Base-by-base conservation (phyloP, 2,113 vertebrate species). In the Danionella cerebrum region DNA sequence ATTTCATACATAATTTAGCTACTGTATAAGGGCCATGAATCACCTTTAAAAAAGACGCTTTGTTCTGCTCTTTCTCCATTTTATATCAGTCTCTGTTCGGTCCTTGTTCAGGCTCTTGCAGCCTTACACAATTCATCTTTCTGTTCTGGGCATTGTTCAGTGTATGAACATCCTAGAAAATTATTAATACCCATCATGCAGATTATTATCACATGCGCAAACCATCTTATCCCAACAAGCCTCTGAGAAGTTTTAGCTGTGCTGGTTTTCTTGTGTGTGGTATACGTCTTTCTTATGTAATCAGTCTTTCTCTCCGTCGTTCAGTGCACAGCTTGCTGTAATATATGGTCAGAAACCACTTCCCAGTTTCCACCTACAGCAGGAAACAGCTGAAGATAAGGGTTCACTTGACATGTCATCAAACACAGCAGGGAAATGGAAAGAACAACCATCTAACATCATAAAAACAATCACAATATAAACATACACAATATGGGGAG, bases 111-210 rank as follows among this genome's bases (percentile, higher is more conserved):
- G 44, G 22, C 14, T 9, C 35, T 18, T 14, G 8, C 18, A 8
- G 57, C 31, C 4, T 65, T 21, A 11, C 25, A 22, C 9, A 47
- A 63, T 70, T 70, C 6, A 44, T 73, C 71, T 73, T 70, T 19
- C 21, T 66, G 63, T 57, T 67, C 22, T 41, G 36, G 54, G 62
- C 42, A 57, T 50, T 70, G 63, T 65, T 50, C 60, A 27, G 13
- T 53, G 35, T 59, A 14, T 42, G 31, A 41, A 45, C 44, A 35
- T 14, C 53, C 36, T 24, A 19, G 14, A 18, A 35, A 47, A 67
- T 65, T 52, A 72, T 72, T 69, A 76, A 62, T 76, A 60, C 48
- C 70, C 19, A 38, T 54, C 53, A 54, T 13, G 36, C 9, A 48
- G 58, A 64, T 58, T 36, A 72, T 66, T 70, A 51, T 48, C 22